A percentile compares a stretch with the other conserved stretches of the same genome.
These are phyloP conservation scores for Agrochola circellaris DNA, from an alignment of 2,888 invertebrate species.

Conservation along the genomic window DNA sequence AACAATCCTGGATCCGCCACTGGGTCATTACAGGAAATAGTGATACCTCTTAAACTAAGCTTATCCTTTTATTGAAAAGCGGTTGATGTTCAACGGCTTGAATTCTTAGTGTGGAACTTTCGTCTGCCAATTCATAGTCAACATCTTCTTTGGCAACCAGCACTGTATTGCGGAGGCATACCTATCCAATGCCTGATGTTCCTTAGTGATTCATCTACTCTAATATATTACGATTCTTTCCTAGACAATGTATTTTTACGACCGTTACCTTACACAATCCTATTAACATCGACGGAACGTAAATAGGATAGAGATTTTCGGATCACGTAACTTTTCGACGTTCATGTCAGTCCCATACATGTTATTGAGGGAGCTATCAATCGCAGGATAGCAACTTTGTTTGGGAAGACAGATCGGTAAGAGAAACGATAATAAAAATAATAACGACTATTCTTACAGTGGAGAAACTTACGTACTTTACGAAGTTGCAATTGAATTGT, in stretches of 20 bases:
- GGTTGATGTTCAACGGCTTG: too few species aligned
- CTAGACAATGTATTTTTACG: conserved; percentile 38
- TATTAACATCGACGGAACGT: conserved; percentile 23
- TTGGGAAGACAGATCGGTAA: conserved; percentile 16
- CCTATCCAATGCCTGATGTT: background rate
- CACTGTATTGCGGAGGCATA: background rate
- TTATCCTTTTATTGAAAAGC: background rate
- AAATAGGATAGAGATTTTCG: conserved; percentile 40
- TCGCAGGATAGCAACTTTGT: conserved; percentile 18
- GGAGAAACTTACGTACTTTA: background rate
- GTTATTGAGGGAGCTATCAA: conserved; percentile 41
- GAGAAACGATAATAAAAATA: conserved; percentile 20
- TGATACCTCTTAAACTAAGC: background rate
- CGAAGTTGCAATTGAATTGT: background rate
- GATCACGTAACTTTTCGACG: conserved; percentile 34
- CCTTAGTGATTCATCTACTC: background rate
- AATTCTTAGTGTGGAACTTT: background rate
- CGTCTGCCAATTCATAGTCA: background rate
- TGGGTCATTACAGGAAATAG: background rate
- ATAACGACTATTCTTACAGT: background rate
- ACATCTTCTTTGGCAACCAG: background rate
- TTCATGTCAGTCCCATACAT: conserved; percentile 31
- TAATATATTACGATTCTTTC: conserved; percentile 20
- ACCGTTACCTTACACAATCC: conserved; percentile 18
- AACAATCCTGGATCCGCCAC: too few species aligned